Evolutionary conservation across 1,140 invertebrate species (phyloP), one percentile per base, ranked within the genome.

Genomic region (Papilio polyxenes): DNA sequence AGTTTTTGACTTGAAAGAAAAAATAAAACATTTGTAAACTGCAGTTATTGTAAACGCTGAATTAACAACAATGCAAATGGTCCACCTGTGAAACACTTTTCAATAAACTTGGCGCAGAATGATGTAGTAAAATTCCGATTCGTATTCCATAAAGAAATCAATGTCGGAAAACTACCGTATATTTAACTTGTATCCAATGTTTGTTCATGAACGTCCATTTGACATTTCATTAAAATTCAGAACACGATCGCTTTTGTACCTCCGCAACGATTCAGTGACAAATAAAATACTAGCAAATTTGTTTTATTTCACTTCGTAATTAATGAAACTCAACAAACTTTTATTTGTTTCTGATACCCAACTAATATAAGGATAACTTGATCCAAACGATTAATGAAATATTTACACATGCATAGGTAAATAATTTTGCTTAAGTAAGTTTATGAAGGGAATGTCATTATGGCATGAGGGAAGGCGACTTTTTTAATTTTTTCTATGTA

Each of bases 201-300:
- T 65, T 65, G 62, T 23, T 65, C 62, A 65, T n/a, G 56, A 59
- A 59, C 15, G 56, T 59, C 56, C 56, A n/a, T 65, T 65, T 65
- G 62, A 65, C 17, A 10, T 65, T 31, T 37, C 62, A 65, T 65
- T 65, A 37, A 37, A 65, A 65, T 65, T 65, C 62, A 65, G 23
- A 65, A 31, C 62, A 65, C 62, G 62, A 13, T 65, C 10, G 23
- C 62, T 65, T 65, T 31, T 65, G 62, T 65, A 23, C 62, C 9
- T 65, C 62, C 23, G 62, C 13, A 10, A 65, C 62, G 23, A 31
- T 65, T 37, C 20, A 5, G 23, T 9, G 62, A 65, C 23, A 65
- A 31, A 10, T 65, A 65, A 65, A 31, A 65, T 20, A 59, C 56
- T 59, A 59, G 56, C 59, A 62, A 23, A 65, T 37, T 65, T 31